Evolutionary conservation across 35 echinoderm and acorn worm species (phyloP).

Genomic region (Lytechinus pictus): DNA sequence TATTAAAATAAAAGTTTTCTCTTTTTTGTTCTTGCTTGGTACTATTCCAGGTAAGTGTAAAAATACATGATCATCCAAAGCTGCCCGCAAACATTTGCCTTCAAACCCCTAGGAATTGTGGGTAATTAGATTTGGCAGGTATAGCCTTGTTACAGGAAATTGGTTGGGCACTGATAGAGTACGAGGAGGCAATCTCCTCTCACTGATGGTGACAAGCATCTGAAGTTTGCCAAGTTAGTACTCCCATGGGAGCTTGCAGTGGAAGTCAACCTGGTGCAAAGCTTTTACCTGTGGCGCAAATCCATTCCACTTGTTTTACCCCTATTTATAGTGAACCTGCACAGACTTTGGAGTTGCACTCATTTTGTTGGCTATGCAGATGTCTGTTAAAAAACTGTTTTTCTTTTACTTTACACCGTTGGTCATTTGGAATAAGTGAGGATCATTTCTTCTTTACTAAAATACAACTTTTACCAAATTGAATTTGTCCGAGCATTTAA

Average conservation of each 20-base stretch:
- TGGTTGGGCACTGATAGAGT: neutral
- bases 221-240: neutral
- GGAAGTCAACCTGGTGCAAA: neutral
- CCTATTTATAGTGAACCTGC: neutral
- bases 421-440: neutral
- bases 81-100: neutral
- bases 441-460: neutral
- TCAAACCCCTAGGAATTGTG: neutral
- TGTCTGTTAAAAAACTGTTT: neutral
- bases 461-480: too few species aligned
- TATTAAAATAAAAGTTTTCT: too few species aligned
- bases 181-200: neutral
- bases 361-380: neutral
- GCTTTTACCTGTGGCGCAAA: neutral
- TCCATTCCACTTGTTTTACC: neutral
- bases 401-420: neutral
- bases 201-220: neutral
- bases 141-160: neutral
- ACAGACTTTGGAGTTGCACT: neutral
- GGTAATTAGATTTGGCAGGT: slow-evolving; percentile 1
- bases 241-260: neutral
- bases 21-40: too few species aligned
- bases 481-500: too few species aligned
- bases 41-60: neutral
- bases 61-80: too few species aligned